Conservation (phyloP, 2,888 invertebrate genomes). For the Nemurella pictetii region DNA sequence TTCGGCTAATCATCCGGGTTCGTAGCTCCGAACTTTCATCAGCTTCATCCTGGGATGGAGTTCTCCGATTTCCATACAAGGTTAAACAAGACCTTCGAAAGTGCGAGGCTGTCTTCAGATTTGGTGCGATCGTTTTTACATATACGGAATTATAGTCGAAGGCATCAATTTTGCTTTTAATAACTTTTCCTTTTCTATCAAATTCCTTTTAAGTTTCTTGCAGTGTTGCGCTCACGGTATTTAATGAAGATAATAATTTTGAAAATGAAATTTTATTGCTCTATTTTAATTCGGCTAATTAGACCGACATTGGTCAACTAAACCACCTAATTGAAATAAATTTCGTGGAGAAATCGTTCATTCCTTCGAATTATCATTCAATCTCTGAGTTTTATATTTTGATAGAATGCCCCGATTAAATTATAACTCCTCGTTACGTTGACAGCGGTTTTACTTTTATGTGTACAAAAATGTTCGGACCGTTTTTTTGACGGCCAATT, state of each 20-base stretch:
- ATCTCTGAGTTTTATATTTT: too few species aligned
- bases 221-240: not conserved
- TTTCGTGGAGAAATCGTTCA: not conserved
- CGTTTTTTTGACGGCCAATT: constrained; percentile 4
- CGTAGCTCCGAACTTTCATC: not conserved
- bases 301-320: not conserved
- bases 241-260: not conserved
- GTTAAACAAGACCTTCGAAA: not conserved
- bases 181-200: not conserved
- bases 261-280: not conserved
- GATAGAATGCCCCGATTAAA: too few species aligned
- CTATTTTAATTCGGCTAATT: not conserved
- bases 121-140: not conserved
- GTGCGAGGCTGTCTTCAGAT: not conserved
- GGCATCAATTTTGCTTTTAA: not conserved
- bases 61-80: not conserved
- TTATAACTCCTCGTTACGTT: not conserved
- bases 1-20: not conserved
- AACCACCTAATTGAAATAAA: not conserved
- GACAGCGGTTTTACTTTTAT: not conserved
- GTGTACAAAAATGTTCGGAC: not conserved
- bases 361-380: not conserved
- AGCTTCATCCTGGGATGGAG: not conserved
- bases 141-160: too few species aligned
- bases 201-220: not conserved